Evolutionary conservation across 1,140 invertebrate species (phyloP), one percentile per base, ranked within the genome.

Genomic region (Papilio glaucus): DNA sequence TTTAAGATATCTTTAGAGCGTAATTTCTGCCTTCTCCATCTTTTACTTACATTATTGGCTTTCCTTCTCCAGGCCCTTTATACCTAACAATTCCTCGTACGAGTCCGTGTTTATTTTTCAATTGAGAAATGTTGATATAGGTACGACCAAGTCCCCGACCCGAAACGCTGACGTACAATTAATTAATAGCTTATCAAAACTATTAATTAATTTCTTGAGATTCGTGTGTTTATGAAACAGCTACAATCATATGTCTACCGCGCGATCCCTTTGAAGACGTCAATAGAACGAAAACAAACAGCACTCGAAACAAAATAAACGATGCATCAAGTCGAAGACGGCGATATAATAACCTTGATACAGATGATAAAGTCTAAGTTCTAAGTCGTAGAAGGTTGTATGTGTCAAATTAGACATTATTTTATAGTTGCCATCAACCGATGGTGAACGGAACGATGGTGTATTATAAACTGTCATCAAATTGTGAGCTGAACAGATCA

Each of bases 231-330:
- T 6, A 18, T 49, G 45, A 3, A 49, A 18, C 18, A 49, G 45
- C 45, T 45, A 21, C 8, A n/a, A n/a, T n/a, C 4, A 53, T 53
- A 24, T 8, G 49, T 49, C 45, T 49, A 21, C 9, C 49, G 49
- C 29, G 10, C 49, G 49, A 12, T 57, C 24, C 10, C 49, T 57
- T 57, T 57, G 49, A 57, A 57, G 49, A 57, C 49, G 49, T 24
- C 18, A 57, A 57, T 57, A 57, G 49, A 57, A 26, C 21, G 21
- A 57, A 18, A 57, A 24, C 49, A 57, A 57, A 57, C 49, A 57
- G 21, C 45, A 26, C 1, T 57, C 24, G 49, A 12, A 57, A 24
- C 21, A 57, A 57, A 57, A 57, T 21, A 57, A 57, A 21, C 21
- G 49, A 57, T 57, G 49, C 49, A 57, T 57, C 49, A 57, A 57